Base-by-base conservation (phyloP, 1,140 invertebrate species). In the Drosophila quadrilineata region DNA sequence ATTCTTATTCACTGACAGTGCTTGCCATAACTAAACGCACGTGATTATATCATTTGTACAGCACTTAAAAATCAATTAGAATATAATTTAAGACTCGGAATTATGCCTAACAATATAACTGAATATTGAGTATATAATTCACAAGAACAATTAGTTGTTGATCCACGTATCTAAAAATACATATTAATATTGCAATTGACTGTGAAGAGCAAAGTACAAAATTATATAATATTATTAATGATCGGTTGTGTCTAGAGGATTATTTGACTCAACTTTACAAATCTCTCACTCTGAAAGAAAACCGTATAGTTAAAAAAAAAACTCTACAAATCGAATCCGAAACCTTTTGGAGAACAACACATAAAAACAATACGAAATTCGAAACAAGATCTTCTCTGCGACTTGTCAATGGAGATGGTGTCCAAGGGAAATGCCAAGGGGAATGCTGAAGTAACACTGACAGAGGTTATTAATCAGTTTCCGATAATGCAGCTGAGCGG, bases 391-490 rank as follows among this genome's bases (percentile, higher is more conserved):
- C 77, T 84, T 63, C 36, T 43, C 56, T 33, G 31, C 53, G 38
- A 52, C 53, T 9, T 67, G 63, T 66, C 57, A 60, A 26, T 24
- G 28, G 48, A 45, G 38, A 53, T 43, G 38, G 31, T 46, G 21
- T 14, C 17, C 26, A 68, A 28, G 24, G 35, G 9, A 14, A 28
- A 4, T 8, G 21, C 0, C 1, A 14, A 22, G 45, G 10, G 33
- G 52, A 29, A 43, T 22, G 41, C 57, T 50, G 26, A n/a, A 19
- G 53, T 26, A 29, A 26, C 62, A 45, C 41, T 76, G 79, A 75
- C 80, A 85, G 54, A 49, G 66, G 79, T 85, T 86, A 86, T 85
- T 85, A 86, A 85, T 85, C 79, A 85, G 71, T 79, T 86, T 68
- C 71, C 80, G 80, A 85, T 85, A 85, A 75, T 79, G 62, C 70